Percentiles rank a stretch among this genome's conserved stretches.
Conservation (phyloP, 2,797 vertebrate genomes). For the Anabas testudineus region DNA sequence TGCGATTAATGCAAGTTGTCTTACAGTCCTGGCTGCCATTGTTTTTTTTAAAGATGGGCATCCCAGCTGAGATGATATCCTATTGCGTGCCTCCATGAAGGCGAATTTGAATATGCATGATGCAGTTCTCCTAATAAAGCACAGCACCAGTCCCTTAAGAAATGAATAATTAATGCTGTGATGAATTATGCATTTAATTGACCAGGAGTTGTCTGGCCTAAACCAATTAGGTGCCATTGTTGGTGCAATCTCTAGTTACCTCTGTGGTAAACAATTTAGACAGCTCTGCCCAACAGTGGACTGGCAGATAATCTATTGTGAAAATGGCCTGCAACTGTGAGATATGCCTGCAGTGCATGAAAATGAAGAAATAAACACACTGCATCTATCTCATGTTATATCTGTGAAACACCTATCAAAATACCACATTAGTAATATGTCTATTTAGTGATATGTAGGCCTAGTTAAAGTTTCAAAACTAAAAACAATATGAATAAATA, state of each 20-base stretch:
- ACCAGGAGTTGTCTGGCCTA: conserved; percentile 77
- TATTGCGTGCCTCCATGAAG: conserved; percentile 55
- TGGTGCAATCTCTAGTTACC: conserved; percentile 78
- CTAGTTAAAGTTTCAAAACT: too few species aligned
- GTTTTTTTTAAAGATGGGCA: conserved; percentile 55
- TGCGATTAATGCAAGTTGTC: conserved; percentile 67
- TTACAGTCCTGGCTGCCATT: conserved; percentile 56
- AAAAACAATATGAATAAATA: too few species aligned
- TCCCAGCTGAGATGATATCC: conserved; percentile 69
- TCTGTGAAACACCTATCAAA: not conserved
- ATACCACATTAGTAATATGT: not conserved
- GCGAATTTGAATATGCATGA: conserved; percentile 80
- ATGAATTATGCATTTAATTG: conserved; percentile 85
- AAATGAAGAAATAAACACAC: conserved; percentile 2
- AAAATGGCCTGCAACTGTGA: conserved; percentile 28
- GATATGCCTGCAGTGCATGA: conserved; percentile 29
- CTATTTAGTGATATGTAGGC: too few species aligned
- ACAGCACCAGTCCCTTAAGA: conserved; percentile 71
- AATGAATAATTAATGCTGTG: conserved; percentile 82
- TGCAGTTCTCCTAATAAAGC: conserved; percentile 73
- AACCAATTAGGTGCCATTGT: conserved; percentile 77
- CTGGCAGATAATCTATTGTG: conserved; percentile 35
- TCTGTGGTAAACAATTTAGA: conserved; percentile 70
- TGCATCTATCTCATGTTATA: not conserved
- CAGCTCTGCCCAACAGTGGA: conserved; percentile 47